phyloP scores from a whole-genome alignment of 2,888 invertebrate genomes.

The Epicampocera succincta region DNA sequence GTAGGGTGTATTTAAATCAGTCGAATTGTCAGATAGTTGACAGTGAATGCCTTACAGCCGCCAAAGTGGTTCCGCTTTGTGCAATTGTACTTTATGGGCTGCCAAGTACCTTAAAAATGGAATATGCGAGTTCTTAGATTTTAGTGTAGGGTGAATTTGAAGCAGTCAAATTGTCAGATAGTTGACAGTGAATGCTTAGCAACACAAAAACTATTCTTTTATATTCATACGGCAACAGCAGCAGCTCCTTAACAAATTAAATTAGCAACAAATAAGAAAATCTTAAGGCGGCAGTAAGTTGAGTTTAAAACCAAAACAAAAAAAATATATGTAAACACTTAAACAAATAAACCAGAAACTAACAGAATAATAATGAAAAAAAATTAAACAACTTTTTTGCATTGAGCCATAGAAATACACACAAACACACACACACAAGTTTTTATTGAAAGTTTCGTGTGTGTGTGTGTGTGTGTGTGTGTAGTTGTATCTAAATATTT shows the following conservation, averaged over 20 bases:
- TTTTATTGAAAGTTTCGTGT: not conserved
- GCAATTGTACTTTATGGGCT: too few species aligned
- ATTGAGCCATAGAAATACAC: conserved; percentile 25
- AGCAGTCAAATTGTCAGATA: not conserved
- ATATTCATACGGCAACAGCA: conserved; percentile 28
- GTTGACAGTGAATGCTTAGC: conserved; percentile 46
- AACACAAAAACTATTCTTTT: conserved; percentile 37
- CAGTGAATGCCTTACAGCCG: too few species aligned
- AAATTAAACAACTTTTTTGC: conserved; percentile 65
- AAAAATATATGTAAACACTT: conserved; percentile 52
- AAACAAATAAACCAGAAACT: conserved; percentile 71
- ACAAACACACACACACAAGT: not conserved
- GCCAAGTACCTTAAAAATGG: too few species aligned
- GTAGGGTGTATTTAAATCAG: too few species aligned
- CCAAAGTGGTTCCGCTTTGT: too few species aligned
- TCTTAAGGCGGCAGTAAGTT: conserved; percentile 68
- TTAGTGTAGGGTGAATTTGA: conserved; percentile 13
- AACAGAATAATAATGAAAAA: conserved; percentile 73
- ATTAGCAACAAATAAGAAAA: conserved; percentile 51
- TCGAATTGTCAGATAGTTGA: too few species aligned
- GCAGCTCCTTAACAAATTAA: conserved; percentile 26
- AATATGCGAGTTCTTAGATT: not conserved
- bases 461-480: conserved; percentile 1
- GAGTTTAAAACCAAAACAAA: conserved; percentile 57
- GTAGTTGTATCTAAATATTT: conserved; percentile 39